Conservation (phyloP, 2,888 invertebrate genomes). For the Agrotis exclamationis region DNA sequence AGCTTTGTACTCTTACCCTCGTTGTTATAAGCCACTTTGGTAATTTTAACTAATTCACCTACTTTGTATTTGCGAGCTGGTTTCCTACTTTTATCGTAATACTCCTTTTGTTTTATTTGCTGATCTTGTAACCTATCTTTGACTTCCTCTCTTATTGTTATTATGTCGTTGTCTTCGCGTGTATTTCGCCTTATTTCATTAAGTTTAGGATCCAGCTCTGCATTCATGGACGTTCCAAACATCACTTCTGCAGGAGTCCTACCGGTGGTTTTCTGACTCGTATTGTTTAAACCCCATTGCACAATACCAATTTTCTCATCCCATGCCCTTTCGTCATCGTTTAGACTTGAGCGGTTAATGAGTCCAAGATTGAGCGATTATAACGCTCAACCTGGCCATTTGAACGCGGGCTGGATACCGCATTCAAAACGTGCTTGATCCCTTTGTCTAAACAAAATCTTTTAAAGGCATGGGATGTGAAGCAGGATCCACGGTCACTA, state of each 20-base stretch:
- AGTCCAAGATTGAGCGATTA: neutral
- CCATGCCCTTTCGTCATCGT: neutral
- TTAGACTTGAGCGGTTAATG: neutral
- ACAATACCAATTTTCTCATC: neutral
- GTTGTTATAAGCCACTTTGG: no score
- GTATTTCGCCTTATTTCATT: neutral
- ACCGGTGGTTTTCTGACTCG: constrained; percentile 8
- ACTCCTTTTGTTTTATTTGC: neutral
- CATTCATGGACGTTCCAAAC: constrained; percentile 21
- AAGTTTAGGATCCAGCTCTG: neutral
- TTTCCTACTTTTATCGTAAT: neutral
- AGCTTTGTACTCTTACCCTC: no score
- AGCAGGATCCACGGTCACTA: no score
- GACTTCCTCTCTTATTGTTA: no score
- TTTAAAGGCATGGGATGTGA: no score
- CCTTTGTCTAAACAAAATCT: no score
- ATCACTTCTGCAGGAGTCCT: constrained; percentile 12
- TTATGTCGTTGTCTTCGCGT: no score
- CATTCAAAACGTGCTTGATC: no score
- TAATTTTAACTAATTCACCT: no score
- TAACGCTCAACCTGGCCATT: constrained; percentile 1
- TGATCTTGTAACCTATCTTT: no score
- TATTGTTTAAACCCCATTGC: constrained; percentile 20
- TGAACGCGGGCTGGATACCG: no score
- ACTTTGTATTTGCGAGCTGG: no score